Evolutionary conservation across 2,797 vertebrate genomes (phyloP).

Genomic region (Eulemur albifrons): DNA sequence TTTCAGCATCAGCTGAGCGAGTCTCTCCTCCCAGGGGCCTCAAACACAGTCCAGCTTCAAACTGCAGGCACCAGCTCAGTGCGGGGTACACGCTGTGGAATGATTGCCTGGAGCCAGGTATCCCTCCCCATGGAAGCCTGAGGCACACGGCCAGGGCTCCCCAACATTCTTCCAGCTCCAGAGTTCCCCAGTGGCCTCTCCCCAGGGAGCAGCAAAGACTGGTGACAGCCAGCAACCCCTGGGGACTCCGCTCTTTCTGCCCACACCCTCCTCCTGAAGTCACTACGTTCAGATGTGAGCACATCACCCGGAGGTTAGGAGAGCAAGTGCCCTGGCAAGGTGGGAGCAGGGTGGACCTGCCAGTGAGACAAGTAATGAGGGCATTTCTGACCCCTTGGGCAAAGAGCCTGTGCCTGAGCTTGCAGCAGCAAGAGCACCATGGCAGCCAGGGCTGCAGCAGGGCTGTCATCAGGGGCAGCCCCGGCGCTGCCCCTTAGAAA

Average conservation of each 20-base stretch:
- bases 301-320: not conserved
- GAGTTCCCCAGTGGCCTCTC: not conserved
- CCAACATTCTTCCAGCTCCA: not conserved
- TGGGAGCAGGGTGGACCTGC: not conserved
- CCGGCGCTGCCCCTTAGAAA: not conserved
- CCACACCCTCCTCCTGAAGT: not conserved
- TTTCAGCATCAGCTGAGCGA: not conserved
- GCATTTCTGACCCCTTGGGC: not conserved
- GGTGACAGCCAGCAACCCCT: not conserved
- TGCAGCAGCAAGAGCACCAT: accelerated
- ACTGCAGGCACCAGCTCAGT: not conserved
- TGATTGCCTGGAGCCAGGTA: not conserved
- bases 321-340: not conserved
- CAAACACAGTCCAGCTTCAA: not conserved
- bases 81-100: not conserved
- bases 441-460: not conserved
- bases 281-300: not conserved
- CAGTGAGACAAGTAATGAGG: not conserved
- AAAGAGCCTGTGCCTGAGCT: not conserved
- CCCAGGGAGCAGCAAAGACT: not conserved
- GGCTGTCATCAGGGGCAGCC: not conserved
- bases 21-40: not conserved
- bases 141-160: not conserved
- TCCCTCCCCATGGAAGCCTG: accelerated
- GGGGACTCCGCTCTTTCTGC: not conserved